A percentile compares a stretch with the other conserved stretches of the same genome.
phyloP scores from a whole-genome alignment of 2,888 invertebrate species.

The Nowickia ferox region DNA sequence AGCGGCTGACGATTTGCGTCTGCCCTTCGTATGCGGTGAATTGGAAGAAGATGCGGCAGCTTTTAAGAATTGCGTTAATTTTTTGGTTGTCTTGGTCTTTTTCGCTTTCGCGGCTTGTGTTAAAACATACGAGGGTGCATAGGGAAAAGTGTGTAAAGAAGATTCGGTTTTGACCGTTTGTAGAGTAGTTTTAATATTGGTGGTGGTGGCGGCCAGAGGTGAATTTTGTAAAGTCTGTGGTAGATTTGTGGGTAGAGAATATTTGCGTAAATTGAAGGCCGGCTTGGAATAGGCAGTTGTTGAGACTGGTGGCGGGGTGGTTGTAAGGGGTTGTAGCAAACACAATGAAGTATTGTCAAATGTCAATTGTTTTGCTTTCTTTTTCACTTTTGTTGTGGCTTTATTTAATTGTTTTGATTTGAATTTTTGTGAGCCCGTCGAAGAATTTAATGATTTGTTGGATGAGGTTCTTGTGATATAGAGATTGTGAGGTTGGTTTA shows the following conservation, averaged over 20 bases:
- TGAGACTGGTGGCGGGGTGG: slow-evolving; percentile 59
- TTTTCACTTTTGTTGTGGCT: slow-evolving; percentile 78
- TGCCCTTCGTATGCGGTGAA: slow-evolving; percentile 64
- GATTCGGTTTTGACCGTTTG: slow-evolving; percentile 48
- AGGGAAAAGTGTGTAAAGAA: slow-evolving; percentile 35
- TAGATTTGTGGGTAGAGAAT: slow-evolving; percentile 65
- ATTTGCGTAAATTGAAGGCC: slow-evolving; percentile 63
- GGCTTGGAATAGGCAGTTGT: slow-evolving; percentile 42
- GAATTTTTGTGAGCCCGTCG: slow-evolving; percentile 69
- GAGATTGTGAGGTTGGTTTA: slow-evolving; percentile 51
- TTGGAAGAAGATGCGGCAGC: slow-evolving; percentile 61
- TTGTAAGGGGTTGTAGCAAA: slow-evolving; percentile 55
- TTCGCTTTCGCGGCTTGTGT: slow-evolving; percentile 60
- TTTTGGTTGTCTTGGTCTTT: slow-evolving; percentile 63
- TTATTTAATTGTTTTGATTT: slow-evolving; percentile 77
- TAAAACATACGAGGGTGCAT: slow-evolving; percentile 43
- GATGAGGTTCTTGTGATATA: slow-evolving; percentile 38
- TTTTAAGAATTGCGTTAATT: slow-evolving; percentile 60
- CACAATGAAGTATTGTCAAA: slow-evolving; percentile 72
- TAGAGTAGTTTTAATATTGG: slow-evolving; percentile 22
- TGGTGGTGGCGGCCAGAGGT: slow-evolving; percentile 37
- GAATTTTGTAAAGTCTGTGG: slow-evolving; percentile 55
- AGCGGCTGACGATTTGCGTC: slow-evolving; percentile 78
- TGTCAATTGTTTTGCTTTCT: slow-evolving; percentile 77
- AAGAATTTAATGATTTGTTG: slow-evolving; percentile 39